These are phyloP conservation scores for Nephrocerus scutellatus DNA, from an alignment of 2,888 invertebrate genomes.

Conservation along the genomic window DNA sequence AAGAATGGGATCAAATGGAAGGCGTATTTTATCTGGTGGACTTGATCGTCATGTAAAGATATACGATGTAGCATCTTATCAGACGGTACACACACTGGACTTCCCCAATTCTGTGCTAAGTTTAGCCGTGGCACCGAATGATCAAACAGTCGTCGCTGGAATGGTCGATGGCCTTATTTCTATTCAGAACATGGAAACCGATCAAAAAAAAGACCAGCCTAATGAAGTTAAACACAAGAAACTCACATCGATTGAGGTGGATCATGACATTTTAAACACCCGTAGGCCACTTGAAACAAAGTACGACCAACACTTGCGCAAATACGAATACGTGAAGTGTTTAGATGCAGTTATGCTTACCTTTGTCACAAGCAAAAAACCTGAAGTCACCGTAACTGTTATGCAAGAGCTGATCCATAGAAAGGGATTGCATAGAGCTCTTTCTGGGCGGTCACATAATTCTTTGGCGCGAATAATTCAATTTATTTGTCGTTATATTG, in stretches of 20 bases:
- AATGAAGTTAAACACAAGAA: slow-evolving; percentile 36
- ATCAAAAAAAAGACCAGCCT: slow-evolving; percentile 38
- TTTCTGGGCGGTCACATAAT: slow-evolving; percentile 64
- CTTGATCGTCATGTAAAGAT: slow-evolving; percentile 91
- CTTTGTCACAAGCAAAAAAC: slow-evolving; percentile 56
- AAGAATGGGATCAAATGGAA: slow-evolving; percentile 71
- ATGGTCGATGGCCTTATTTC: slow-evolving; percentile 90
- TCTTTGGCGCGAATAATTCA: slow-evolving; percentile 60
- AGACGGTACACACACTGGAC: slow-evolving; percentile 79
- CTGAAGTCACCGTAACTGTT: slow-evolving; percentile 71
- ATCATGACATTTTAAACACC: slow-evolving; percentile 51
- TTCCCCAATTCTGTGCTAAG: slow-evolving; percentile 88
- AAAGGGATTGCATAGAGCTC: slow-evolving; percentile 66
- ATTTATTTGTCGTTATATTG: slow-evolving; percentile 68
- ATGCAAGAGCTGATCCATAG: slow-evolving; percentile 83
- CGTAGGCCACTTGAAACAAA: slow-evolving; percentile 30
- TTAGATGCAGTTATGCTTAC: slow-evolving; percentile 61
- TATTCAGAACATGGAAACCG: slow-evolving; percentile 68
- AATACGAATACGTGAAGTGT: slow-evolving; percentile 77
- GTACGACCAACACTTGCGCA: slow-evolving; percentile 66
- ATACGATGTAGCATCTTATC: slow-evolving; percentile 79
- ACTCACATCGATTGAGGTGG: slow-evolving; percentile 40
- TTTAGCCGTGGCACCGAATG: slow-evolving; percentile 66
- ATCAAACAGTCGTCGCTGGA: slow-evolving; percentile 82
- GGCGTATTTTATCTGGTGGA: slow-evolving; percentile 79